These are phyloP conservation scores for Mellilla xanthometata DNA, from an alignment of 2,888 invertebrate genomes.

Conservation along the genomic window DNA sequence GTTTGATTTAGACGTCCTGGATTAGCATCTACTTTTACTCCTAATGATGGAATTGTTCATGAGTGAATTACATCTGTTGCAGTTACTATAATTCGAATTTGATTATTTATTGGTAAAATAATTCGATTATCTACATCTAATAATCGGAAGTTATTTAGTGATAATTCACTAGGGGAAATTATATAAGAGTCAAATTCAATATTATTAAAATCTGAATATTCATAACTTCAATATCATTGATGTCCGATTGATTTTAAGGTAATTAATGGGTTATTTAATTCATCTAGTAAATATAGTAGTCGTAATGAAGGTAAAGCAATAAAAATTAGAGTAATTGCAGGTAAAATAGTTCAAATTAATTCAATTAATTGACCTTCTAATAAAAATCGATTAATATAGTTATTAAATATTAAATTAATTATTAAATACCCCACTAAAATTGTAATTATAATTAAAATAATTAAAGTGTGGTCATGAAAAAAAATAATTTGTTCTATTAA, in stretches of 20 bases:
- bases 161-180: conserved; percentile 64
- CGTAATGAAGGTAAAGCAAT: conserved; percentile 84
- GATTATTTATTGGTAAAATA: conserved; percentile 81
- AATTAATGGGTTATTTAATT: conserved; percentile 81
- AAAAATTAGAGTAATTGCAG: conserved; percentile 84
- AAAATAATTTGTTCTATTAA: conserved; percentile 86
- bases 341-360: conserved; percentile 85
- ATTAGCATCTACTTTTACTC: conserved; percentile 85
- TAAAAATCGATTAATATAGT: conserved; percentile 80
- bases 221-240: conserved; percentile 87
- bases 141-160: conserved; percentile 74
- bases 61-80: conserved; percentile 86
- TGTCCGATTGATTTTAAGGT: conserved; percentile 85
- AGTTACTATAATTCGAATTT: conserved; percentile 85
- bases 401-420: conserved; percentile 80
- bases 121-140: conserved; percentile 86
- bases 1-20: conserved; percentile 86
- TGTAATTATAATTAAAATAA: conserved; percentile 85
- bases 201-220: conserved; percentile 84
- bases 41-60: conserved; percentile 84
- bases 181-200: conserved; percentile 85
- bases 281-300: conserved; percentile 83
- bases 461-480: conserved; percentile 84
- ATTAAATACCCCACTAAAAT: conserved; percentile 82
- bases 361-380: conserved; percentile 84